Base-by-base conservation (phyloP, 2,888 invertebrate species). In the Eupithecia centaureata region DNA sequence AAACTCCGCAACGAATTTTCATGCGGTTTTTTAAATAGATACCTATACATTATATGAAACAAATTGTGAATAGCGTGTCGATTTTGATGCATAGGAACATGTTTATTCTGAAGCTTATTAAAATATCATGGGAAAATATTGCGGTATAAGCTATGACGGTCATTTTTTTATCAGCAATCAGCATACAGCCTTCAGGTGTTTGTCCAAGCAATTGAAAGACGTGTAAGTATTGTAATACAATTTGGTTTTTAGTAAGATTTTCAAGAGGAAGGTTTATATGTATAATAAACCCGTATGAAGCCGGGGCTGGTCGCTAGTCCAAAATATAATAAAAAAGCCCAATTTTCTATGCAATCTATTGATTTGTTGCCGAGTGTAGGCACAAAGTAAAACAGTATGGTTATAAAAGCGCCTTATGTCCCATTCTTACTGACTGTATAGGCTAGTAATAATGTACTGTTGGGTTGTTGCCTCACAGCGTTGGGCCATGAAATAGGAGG, bases 51-150 rank as follows among this genome's bases (percentile, higher is more conserved):
- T n/a, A 70, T 58, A 57, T 65, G 28, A 27, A 60, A 63, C 62
- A 51, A 62, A 65, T 62, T 65, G 59, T 54, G 42, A 60, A 63
- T 59, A 56, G 65, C 35, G n/a, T 60, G 47, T 28, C 65, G n/a
- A 59, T 68, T 56, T 65, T 66, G 69, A 70, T 66, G 60, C 60
- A 65, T 69, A 63, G 56, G 33, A 15, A 38, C 32, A 33, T 64
- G 22, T 28, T 63, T 42, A 33, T 58, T 38, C 1, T 33, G 52
- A 52, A 52, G 52, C 27, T 52, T 52, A 27, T 52, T 52, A 30
- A 38, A 59, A n/a, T 35, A 59, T 22, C 57, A 57, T 57, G 32
- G 18, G 57, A 57, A 57, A 57, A 57, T 33, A 30, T 57, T 18
- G 56, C 12, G n/a, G 57, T 33, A 1, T 32, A n/a, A 32, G 18